Base-by-base conservation (phyloP, 2,888 invertebrate species). In the Nephrocerus scutellatus region DNA sequence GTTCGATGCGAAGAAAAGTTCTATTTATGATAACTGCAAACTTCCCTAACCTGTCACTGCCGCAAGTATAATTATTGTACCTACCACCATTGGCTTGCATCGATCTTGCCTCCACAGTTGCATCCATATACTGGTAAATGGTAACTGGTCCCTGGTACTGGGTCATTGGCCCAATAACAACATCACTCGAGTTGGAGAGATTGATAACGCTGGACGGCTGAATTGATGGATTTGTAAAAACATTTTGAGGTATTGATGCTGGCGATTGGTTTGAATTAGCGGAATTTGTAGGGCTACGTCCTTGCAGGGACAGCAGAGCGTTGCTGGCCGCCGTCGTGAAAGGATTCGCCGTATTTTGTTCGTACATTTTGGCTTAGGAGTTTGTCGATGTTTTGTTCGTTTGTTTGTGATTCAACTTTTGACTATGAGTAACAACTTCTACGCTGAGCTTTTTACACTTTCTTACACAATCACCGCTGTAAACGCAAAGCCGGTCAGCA, bases 91-190 rank as follows among this genome's bases (percentile, higher is more conserved):
- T 56, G 7, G 66, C 60, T 38, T 62, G 62, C 60, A 56, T 56
- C 12, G 60, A 59, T 36, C 59, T 53, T 3, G 62, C 55, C 46
- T 64, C 62, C 23, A 63, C 63, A 13, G 63, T 66, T 30, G 63
- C 66, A 38, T 69, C 70, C 63, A 65, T 65, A 38, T 70, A 68
- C 41, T 70, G 70, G 42, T 70, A 70, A 44, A 74, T 73, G 8
- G 71, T 73, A 5, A 74, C 73, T 10, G 73, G 71, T 20, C 72
- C 73, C 48, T 72, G 70, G 44, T 72, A 72, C 41, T 73, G 72
- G 36, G 72, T 73, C 59, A 72, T 70, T 16, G 73, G 70, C 2
- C 73, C 73, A 36, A 74, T 70, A 16, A 73, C 70, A 29, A 74
- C 72, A 53, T 73, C 72, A 43, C 60, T 66, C 2, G 73, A 73